A percentile compares a stretch with the other conserved stretches of the same genome.
These are phyloP conservation scores for Drosophila saltans DNA, from an alignment of 1,140 invertebrate genomes.

Conservation along the genomic window DNA sequence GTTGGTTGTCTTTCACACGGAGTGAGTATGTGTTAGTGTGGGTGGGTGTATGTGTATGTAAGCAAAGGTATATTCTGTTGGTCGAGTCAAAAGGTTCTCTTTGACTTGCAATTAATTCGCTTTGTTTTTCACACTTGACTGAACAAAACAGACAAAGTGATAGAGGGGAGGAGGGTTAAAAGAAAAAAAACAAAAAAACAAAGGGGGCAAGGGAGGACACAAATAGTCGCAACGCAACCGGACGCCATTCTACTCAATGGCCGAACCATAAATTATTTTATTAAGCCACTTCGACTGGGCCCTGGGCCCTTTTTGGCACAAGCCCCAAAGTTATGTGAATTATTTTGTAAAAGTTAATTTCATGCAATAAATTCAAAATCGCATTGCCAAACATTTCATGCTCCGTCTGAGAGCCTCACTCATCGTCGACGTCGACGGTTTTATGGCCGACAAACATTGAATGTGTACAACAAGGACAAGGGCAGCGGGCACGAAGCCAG, in stretches of 20 bases:
- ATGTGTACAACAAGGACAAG: conserved; percentile 14
- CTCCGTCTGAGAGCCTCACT: conserved; percentile 16
- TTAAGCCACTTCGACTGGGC: conserved; percentile 74
- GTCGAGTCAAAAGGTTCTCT: conserved; percentile 72
- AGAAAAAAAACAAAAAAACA: not conserved
- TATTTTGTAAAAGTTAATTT: conserved; percentile 81
- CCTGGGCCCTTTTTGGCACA: conserved; percentile 43
- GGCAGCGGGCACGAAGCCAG: not conserved
- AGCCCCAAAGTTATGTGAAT: conserved; percentile 75
- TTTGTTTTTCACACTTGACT: conserved; percentile 77
- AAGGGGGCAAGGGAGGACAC: not conserved
- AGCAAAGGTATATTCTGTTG: conserved; percentile 60
- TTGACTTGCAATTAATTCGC: conserved; percentile 83
- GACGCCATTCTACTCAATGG: conserved; percentile 51
- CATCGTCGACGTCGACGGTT: conserved; percentile 27
- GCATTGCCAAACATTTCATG: conserved; percentile 60
- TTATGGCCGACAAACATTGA: conserved; percentile 32
- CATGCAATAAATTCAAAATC: conserved; percentile 80
- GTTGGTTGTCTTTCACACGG: not conserved
- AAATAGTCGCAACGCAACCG: conserved; percentile 4
- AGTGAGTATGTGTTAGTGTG: conserved; percentile 8
- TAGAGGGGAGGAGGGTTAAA: not conserved
- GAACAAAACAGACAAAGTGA: conserved; percentile 19
- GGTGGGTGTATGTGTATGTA: conserved; percentile 22
- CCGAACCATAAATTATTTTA: conserved; percentile 77